Conservation (phyloP, 1,140 invertebrate species). For the Chrysopa pallens region DNA sequence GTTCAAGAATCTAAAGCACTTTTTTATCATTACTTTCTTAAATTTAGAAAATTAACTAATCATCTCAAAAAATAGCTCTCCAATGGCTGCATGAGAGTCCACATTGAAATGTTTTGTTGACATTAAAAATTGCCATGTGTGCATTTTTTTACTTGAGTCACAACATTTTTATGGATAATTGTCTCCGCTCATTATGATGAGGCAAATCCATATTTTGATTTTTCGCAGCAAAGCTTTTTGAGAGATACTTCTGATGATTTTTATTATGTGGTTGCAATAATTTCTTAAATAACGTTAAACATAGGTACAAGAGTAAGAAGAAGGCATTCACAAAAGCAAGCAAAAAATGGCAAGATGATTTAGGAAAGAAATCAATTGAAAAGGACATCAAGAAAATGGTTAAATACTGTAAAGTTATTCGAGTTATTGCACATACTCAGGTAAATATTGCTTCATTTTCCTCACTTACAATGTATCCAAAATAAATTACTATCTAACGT, state of each 20-base stretch:
- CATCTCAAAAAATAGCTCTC: conserved; percentile 32
- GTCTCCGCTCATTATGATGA: conserved; percentile 47
- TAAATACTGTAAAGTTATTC: conserved; percentile 94
- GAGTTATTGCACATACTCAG: conserved; percentile 96
- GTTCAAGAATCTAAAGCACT: conserved; percentile 2
- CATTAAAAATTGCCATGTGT: conserved; percentile 19
- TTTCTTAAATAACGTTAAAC: conserved; percentile 11
- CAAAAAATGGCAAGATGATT: conserved; percentile 96
- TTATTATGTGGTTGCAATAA: conserved; percentile 3
- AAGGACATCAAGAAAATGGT: conserved; percentile 93
- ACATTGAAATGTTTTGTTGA: conserved; percentile 23
- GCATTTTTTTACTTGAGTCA: not conserved
- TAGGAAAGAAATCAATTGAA: conserved; percentile 93
- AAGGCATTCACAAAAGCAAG: conserved; percentile 98
- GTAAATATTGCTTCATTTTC: conserved; percentile 27
- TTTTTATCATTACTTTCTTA: not conserved
- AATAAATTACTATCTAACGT: not conserved
- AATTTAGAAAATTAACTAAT: conserved; percentile 9
- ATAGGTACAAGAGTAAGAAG: conserved; percentile 99
- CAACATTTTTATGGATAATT: conserved; percentile 11
- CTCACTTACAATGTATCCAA: not conserved
- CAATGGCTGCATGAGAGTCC: conserved; percentile 42
- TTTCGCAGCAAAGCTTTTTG: conserved; percentile 21
- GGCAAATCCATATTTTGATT: conserved; percentile 26
- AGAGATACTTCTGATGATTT: conserved; percentile 15